phyloP scores from a whole-genome alignment of 2,797 vertebrate species.

The Buphagus erythrorhynchus region DNA sequence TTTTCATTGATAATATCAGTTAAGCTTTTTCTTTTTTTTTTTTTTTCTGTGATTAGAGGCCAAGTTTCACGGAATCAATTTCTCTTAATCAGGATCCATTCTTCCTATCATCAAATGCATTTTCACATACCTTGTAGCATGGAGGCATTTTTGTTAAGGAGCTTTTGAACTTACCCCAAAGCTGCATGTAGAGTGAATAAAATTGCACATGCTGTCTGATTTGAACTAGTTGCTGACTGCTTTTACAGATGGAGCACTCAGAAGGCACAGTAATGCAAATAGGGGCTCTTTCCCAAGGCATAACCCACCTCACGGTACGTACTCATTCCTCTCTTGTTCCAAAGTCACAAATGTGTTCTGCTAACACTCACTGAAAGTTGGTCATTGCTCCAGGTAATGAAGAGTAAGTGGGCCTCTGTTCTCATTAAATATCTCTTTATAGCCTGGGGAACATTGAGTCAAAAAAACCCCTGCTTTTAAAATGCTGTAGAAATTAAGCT shows the following conservation, averaged over 20 bases:
- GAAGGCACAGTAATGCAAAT: conserved; percentile 89
- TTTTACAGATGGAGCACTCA: conserved; percentile 89
- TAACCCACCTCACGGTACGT: conserved; percentile 92
- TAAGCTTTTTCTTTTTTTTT: background rate
- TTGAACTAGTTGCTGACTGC: conserved; percentile 66
- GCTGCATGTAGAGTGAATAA: conserved; percentile 22
- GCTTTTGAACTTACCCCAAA: background rate
- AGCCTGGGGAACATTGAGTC: background rate
- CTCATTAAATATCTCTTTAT: background rate
- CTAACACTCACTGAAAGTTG: background rate
- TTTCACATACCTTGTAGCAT: background rate
- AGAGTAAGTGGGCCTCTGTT: background rate
- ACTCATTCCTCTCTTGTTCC: background rate
- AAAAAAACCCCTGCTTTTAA: background rate
- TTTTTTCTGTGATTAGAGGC: background rate
- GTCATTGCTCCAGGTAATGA: background rate
- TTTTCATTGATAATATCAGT: background rate
- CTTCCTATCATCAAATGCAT: background rate
- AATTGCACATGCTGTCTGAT: conserved; percentile 7
- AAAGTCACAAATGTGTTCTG: background rate
- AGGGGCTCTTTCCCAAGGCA: conserved; percentile 91
- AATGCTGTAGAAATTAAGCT: background rate
- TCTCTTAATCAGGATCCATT: background rate
- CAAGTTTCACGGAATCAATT: background rate
- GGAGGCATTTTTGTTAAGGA: background rate